Conservation (phyloP, 2,113 vertebrate species). For the Chionodraco myersi region DNA sequence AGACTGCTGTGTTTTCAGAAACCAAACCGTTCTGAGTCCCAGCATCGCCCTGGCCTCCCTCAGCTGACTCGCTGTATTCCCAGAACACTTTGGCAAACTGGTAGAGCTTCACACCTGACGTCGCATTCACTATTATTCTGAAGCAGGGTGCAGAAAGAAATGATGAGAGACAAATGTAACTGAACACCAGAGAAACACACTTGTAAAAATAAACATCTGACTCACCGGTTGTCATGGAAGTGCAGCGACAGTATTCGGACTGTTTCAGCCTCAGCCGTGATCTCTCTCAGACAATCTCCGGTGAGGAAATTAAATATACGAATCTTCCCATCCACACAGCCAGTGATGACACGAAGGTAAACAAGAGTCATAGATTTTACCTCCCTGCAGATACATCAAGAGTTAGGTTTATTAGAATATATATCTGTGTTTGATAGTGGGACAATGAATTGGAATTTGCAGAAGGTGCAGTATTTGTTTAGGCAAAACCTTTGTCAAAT, state of each 20-base stretch:
- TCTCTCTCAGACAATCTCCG: conserved; percentile 86
- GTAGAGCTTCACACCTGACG: conserved; percentile 78
- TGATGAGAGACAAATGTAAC: background rate
- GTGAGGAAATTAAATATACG: conserved; percentile 89
- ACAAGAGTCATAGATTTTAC: conserved; percentile 86
- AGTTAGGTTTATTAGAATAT: background rate
- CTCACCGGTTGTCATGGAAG: conserved; percentile 84
- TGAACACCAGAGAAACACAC: background rate
- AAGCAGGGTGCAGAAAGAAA: background rate
- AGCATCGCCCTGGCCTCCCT: background rate
- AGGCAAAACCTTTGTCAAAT: too few species aligned
- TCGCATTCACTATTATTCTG: conserved; percentile 88
- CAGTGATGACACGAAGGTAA: conserved; percentile 89
- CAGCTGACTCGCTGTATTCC: conserved; percentile 78
- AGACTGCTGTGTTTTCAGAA: conserved; percentile 30
- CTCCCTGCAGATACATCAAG: conserved; percentile 79
- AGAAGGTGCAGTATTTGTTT: too few species aligned
- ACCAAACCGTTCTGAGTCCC: background rate
- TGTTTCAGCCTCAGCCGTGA: conserved; percentile 79
- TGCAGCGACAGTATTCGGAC: conserved; percentile 84
- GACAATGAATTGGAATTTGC: too few species aligned
- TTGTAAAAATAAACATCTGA: background rate
- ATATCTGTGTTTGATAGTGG: too few species aligned
- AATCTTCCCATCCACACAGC: conserved; percentile 91
- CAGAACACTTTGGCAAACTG: conserved; percentile 86